Evolutionary conservation across 2,888 invertebrate species (phyloP).

Genomic region (Ennomos fuscantarius): DNA sequence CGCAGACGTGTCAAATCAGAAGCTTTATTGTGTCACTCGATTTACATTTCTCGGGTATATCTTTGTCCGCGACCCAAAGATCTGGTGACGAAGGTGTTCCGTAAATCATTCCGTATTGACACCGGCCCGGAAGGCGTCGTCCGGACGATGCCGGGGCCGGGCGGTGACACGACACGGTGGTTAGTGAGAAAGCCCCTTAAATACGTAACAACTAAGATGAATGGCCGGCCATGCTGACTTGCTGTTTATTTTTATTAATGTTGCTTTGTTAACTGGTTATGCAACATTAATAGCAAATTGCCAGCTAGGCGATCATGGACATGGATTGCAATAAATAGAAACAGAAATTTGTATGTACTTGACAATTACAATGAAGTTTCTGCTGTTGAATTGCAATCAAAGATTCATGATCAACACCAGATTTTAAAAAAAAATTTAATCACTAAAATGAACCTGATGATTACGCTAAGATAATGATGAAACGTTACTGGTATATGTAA

Average conservation of each 20-base stretch:
- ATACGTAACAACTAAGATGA: slow-evolving; percentile 4
- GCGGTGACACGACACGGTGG: not conserved
- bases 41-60: slow-evolving; percentile 3
- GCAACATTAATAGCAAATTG: no score
- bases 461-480: no score
- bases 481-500: no score
- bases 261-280: no score
- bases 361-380: no score
- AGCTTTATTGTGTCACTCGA: not conserved
- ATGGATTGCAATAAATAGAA: no score
- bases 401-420: no score
- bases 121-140: not conserved
- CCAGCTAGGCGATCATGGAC: no score
- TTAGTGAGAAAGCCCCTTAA: slow-evolving; percentile 9
- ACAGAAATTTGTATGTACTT: no score
- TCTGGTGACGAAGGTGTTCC: slow-evolving; percentile 9
- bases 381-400: no score
- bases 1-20: slow-evolving; percentile 1
- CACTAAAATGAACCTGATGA: no score
- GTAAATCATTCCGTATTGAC: slow-evolving; percentile 11
- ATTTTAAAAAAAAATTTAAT: no score
- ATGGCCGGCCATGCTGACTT: not conserved
- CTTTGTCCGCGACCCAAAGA: not conserved
- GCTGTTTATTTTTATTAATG: not conserved
- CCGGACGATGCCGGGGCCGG: not conserved